Conservation (phyloP, 92 coral and sea anemone genomes). For the Epizoanthus illoricatus region DNA sequence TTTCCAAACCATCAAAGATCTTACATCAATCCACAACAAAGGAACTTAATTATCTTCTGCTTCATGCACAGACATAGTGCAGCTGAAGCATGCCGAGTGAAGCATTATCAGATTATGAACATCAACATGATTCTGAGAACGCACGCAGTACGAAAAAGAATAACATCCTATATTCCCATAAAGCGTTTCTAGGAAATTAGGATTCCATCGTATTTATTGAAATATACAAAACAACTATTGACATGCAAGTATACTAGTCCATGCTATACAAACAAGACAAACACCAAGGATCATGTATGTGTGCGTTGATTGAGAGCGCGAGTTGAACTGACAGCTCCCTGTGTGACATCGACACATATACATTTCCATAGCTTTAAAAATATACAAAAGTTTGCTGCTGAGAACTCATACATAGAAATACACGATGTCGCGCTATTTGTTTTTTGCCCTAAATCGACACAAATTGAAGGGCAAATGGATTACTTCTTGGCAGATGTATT, state of each 20-base stretch:
- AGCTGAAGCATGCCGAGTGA: conserved; percentile 20
- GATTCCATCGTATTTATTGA: not conserved
- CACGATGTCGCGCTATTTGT: not conserved
- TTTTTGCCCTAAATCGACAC: not conserved
- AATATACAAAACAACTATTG: not conserved
- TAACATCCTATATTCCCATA: not conserved
- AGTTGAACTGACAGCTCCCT: not conserved
- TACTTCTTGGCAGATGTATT: not conserved
- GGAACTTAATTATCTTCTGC: not conserved
- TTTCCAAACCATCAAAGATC: too few relatives aligned
- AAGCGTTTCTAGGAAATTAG: not conserved
- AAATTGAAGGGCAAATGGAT: not conserved
- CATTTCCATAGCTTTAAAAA: too few relatives aligned
- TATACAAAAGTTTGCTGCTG: too few relatives aligned
- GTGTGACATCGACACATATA: too few relatives aligned
- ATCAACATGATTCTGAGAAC: not conserved
- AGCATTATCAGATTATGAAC: too few relatives aligned
- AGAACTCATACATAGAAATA: too few relatives aligned
- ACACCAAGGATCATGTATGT: not conserved
- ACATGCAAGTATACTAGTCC: not conserved
- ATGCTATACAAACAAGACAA: not conserved
- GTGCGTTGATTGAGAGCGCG: conserved; percentile 7
- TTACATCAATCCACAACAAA: not conserved
- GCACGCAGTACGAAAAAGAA: not conserved
- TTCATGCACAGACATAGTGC: not conserved